Evolutionary conservation across 2,888 invertebrate genomes (phyloP).

Genomic region (Habrosyne pyritoides): DNA sequence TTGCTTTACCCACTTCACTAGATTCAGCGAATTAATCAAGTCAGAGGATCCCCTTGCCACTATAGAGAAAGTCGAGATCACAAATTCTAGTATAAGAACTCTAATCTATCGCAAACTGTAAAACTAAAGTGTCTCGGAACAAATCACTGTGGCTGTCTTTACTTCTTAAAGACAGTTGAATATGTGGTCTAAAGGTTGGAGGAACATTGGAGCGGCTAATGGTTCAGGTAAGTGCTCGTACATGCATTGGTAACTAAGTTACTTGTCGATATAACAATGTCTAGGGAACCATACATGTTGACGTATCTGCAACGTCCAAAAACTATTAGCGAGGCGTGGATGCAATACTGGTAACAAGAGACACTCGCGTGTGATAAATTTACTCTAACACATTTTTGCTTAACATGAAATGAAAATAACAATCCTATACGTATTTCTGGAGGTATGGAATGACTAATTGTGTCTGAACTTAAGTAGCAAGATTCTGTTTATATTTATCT

Average conservation of each 20-base stretch:
- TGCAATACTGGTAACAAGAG: too few species aligned
- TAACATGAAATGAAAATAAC: too few species aligned
- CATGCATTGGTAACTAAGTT: constrained; percentile 24
- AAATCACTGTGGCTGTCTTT: constrained; percentile 21
- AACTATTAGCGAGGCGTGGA: not conserved
- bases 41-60: not conserved
- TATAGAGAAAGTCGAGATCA: not conserved
- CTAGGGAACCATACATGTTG: not conserved
- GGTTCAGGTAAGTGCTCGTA: constrained; percentile 26
- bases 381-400: too few species aligned
- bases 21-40: constrained; percentile 13
- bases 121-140: constrained; percentile 12
- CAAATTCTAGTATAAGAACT: constrained; percentile 7
- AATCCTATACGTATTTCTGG: too few species aligned
- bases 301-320: not conserved
- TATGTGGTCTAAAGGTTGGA: constrained; percentile 27
- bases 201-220: constrained; percentile 24
- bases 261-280: constrained; percentile 19
- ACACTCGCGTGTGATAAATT: too few species aligned
- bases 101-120: not conserved
- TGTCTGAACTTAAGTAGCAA: too few species aligned
- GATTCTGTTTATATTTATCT: too few species aligned
- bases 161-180: constrained; percentile 18
- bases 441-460: too few species aligned
- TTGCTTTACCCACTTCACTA: constrained; percentile 26